These are phyloP conservation scores for Ataeniobius toweri DNA, from an alignment of 2,797 vertebrate species.

Conservation along the genomic window DNA sequence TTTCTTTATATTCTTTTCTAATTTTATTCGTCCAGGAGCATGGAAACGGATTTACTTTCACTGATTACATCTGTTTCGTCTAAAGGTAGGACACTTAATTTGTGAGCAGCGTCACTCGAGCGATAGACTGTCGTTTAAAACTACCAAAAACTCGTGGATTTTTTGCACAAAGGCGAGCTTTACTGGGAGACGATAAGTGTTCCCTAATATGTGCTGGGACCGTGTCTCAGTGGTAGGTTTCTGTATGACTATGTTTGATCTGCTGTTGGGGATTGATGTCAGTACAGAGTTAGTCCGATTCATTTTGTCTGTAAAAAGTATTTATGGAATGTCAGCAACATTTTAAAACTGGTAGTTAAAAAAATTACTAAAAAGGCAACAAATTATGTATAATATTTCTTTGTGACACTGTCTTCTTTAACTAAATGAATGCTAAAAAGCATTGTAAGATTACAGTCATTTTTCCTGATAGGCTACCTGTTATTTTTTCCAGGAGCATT, in stretches of 20 bases:
- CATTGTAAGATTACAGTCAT: constrained; percentile 7
- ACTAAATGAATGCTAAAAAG: neutral
- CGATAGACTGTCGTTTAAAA: constrained; percentile 11
- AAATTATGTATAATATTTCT: neutral
- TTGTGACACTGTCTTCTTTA: neutral
- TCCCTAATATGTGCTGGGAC: constrained; percentile 45
- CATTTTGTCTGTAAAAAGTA: neutral
- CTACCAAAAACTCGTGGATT: constrained; percentile 32
- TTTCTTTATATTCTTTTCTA: neutral
- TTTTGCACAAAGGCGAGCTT: constrained; percentile 22
- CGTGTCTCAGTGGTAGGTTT: constrained; percentile 26
- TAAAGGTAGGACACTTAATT: constrained; percentile 62
- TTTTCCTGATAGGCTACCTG: neutral
- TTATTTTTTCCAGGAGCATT: constrained; percentile 19
- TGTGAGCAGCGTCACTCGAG: constrained; percentile 27
- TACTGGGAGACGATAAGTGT: constrained; percentile 30
- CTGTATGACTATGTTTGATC: constrained; percentile 13
- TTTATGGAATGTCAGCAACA: neutral
- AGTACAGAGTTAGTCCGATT: neutral
- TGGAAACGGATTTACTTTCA: constrained; percentile 51
- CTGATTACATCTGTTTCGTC: constrained; percentile 48
- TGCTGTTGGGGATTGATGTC: constrained; percentile 9
- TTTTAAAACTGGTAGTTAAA: neutral
- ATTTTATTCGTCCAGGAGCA: constrained; percentile 10
- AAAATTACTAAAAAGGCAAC: neutral